Base-by-base conservation (phyloP, 2,113 vertebrate species). In the Nymphicus hollandicus region DNA sequence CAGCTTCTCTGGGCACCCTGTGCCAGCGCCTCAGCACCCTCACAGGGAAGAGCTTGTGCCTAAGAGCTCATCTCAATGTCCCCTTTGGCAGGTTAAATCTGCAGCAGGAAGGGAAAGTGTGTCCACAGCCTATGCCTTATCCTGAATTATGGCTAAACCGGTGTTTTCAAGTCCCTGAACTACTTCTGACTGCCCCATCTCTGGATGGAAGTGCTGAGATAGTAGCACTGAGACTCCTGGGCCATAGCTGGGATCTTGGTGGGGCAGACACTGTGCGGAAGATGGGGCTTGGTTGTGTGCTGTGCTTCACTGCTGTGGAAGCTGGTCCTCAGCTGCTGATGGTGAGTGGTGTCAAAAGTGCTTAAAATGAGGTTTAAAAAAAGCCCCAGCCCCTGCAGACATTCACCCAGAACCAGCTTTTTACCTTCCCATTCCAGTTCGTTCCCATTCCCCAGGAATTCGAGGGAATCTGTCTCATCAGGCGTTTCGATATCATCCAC, bases 361-460 rank as follows among this genome's bases (percentile, higher is more conserved):
- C 7, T n/a, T 35, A n/a, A 82, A 82, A 83, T 2, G 3, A 83
- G 8, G 9, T 10, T 10, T 33, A 23, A 61, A 84, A 37, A 2
- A n/a, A 25, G 2, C 33, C 17, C 33, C 24, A 14, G 2, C 2
- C 66, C 56, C 47, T 50, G 16, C n/a, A 58, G 43, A 41, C 6
- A 2, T 28, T 72, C 24, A 0, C 18, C n/a, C 64, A 15, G 14
- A 39, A 20, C 10, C 3, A 1, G 11, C 23, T 16, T 56, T 25
- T 95, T 64, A 99, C 99, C 99, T 98, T 99, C 99, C 99, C 99
- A 99, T 89, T 99, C 99, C 82, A 99, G 95, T 27, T 99, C 99
- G 0, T 99, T 99, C 49, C 99, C 99, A 0, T 99, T 99, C 1
- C 98, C 99, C 91, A 99, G 98, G 92, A 99, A 99, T 91, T 99